These are phyloP conservation scores for Polypterus bichir DNA, from an alignment of 2,113 vertebrate genomes.

Conservation along the genomic window DNA sequence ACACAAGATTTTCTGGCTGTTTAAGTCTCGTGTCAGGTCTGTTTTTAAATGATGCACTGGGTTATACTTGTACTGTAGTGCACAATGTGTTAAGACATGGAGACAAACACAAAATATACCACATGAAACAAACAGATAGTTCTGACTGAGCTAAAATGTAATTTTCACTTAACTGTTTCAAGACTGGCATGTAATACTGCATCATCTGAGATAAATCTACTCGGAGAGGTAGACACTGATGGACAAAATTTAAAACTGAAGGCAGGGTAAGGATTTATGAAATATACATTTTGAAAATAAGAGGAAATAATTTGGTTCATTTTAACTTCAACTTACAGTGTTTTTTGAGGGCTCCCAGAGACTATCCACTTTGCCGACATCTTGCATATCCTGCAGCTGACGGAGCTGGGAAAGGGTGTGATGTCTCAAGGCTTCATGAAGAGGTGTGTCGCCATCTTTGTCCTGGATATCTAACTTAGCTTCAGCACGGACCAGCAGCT, in stretches of 20 bases:
- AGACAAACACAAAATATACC: not conserved
- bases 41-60: too few species aligned
- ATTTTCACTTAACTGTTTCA: too few species aligned
- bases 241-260: not conserved
- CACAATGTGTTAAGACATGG: not conserved
- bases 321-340: constrained; percentile 59
- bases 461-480: constrained; percentile 97
- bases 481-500: constrained; percentile 92
- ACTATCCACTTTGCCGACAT: constrained; percentile 93
- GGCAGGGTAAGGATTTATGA: not conserved
- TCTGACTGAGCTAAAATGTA: too few species aligned
- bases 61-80: not conserved
- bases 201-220: too few species aligned
- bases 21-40: too few species aligned
- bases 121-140: not conserved
- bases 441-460: constrained; percentile 94
- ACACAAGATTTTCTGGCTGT: too few species aligned
- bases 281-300: not conserved
- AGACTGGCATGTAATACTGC: too few species aligned
- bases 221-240: not conserved
- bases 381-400: constrained; percentile 97
- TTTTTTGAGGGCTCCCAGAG: constrained; percentile 98
- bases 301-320: constrained; percentile 26
- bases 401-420: constrained; percentile 93
- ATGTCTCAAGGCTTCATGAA: constrained; percentile 93